Conservation (phyloP, 2,113 vertebrate species). For the Lagopus leucura region DNA sequence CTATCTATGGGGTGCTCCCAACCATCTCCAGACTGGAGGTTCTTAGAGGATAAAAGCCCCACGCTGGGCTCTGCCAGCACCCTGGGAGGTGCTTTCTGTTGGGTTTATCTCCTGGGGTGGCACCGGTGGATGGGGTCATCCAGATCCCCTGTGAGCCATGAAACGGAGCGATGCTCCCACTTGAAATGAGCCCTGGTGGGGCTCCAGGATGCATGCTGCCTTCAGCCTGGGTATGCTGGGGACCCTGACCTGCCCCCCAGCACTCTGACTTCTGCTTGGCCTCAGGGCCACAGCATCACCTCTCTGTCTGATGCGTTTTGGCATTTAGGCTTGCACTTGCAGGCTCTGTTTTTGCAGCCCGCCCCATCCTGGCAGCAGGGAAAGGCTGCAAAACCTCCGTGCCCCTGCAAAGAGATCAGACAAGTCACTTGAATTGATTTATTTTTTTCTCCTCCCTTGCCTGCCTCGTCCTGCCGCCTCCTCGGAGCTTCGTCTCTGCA, state of each 20-base stretch:
- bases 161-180: rapidly evolving
- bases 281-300: rapidly evolving
- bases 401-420: slow-evolving; percentile 1
- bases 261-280: background rate
- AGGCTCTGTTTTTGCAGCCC: rapidly evolving
- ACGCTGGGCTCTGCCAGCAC: background rate
- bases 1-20: background rate
- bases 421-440: slow-evolving; percentile 23
- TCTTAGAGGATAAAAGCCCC: background rate
- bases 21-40: background rate
- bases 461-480: background rate
- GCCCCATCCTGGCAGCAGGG: background rate
- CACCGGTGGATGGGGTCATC: background rate
- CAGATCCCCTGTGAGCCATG: background rate
- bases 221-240: background rate
- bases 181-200: rapidly evolving
- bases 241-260: background rate
- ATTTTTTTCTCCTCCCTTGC: background rate
- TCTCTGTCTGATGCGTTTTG: background rate
- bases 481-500: background rate
- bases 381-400: background rate
- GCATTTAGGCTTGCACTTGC: rapidly evolving
- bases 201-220: background rate
- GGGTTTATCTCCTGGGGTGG: background rate
- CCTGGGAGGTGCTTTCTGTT: background rate